phyloP scores from a whole-genome alignment of 2,797 vertebrate species.

The Lophius americanus region DNA sequence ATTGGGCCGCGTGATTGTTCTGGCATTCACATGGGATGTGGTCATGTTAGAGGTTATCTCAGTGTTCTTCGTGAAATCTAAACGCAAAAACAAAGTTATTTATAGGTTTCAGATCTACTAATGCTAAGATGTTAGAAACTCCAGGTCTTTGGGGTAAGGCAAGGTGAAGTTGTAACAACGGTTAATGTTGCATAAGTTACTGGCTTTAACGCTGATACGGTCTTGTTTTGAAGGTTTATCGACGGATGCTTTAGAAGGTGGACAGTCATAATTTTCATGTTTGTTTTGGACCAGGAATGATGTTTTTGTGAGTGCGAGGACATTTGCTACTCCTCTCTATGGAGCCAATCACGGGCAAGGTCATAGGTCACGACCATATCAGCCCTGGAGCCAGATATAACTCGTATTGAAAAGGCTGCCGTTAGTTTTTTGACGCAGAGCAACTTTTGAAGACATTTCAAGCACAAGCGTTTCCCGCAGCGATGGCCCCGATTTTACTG shows the following conservation, averaged over 20 bases:
- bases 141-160: background rate
- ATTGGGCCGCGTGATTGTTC: slow-evolving; percentile 18
- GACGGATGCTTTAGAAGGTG: background rate
- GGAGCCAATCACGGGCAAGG: slow-evolving; percentile 67
- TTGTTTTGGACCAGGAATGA: slow-evolving; percentile 29
- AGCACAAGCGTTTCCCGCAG: slow-evolving; percentile 24
- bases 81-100: background rate
- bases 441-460: slow-evolving; percentile 24
- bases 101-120: background rate
- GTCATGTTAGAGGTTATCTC: slow-evolving; percentile 38
- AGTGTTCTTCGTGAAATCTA: slow-evolving; percentile 4
- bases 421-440: slow-evolving; percentile 4
- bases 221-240: background rate
- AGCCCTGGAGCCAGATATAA: slow-evolving; percentile 24
- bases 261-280: slow-evolving; percentile 9
- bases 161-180: slow-evolving; percentile 1
- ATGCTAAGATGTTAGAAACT: background rate
- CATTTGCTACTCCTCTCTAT: slow-evolving; percentile 64
- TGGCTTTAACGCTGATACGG: background rate
- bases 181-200: slow-evolving; percentile 1
- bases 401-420: background rate
- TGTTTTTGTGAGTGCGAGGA: slow-evolving; percentile 4
- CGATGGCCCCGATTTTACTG: slow-evolving; percentile 80
- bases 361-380: slow-evolving; percentile 65
- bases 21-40: background rate